phyloP scores from a whole-genome alignment of 2,888 invertebrate species.

The Thysanoteuthis rhombus region DNA sequence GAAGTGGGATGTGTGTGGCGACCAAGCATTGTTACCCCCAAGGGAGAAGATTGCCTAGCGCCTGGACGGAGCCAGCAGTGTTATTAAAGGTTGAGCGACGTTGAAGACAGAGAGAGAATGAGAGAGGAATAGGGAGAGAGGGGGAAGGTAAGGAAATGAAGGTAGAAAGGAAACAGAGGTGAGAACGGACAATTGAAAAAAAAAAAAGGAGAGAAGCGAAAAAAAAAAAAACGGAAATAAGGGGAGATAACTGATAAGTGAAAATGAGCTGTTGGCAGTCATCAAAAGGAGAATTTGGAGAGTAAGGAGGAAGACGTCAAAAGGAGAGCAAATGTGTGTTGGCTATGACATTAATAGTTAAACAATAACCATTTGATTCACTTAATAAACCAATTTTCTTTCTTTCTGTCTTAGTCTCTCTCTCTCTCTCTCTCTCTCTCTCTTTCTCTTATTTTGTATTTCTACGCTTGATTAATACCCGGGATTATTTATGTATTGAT shows the following conservation, averaged over 20 bases:
- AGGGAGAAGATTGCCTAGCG: background rate
- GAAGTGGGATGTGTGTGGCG: background rate
- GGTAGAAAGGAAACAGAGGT: background rate
- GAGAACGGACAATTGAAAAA: background rate
- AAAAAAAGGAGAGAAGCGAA: background rate
- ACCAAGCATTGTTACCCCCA: background rate
- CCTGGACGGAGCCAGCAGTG: background rate
- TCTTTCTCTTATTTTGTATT: too few species aligned
- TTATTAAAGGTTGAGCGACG: too few species aligned
- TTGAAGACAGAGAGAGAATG: background rate
- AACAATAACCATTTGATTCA: too few species aligned
- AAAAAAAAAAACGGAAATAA: background rate
- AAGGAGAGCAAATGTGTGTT: background rate
- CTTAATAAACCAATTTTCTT: too few species aligned
- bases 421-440: too few species aligned
- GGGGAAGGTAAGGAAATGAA: background rate
- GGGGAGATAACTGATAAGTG: background rate
- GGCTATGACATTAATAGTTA: too few species aligned
- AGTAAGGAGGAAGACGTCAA: background rate
- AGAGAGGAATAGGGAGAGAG: background rate
- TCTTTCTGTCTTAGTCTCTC: too few species aligned
- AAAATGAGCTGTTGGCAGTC: background rate
- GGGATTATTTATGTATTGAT: too few species aligned
- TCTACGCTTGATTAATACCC: too few species aligned
- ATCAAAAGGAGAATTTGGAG: background rate